Percentiles rank a stretch among this genome's conserved stretches.
These are phyloP conservation scores for Andrena fulva DNA, from an alignment of 2,888 invertebrate species.

Conservation along the genomic window DNA sequence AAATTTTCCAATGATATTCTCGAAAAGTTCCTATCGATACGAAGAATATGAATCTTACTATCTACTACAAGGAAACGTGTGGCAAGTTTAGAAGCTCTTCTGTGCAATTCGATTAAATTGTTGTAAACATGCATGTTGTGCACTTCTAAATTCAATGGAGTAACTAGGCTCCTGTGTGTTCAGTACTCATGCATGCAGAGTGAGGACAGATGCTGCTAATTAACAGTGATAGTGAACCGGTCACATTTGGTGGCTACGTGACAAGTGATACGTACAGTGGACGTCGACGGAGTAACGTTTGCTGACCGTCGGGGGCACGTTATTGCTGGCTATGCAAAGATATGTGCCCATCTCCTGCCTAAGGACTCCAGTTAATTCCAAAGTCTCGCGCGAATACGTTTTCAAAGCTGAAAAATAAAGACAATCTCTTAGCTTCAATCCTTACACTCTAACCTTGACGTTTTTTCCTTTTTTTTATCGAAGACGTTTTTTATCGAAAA, in stretches of 20 bases:
- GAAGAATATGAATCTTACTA: too few relatives aligned
- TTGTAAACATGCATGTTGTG: background rate
- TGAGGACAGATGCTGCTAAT: slow-evolving; percentile 35
- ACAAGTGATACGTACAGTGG: slow-evolving; percentile 85
- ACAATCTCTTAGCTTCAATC: background rate
- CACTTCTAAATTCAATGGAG: background rate
- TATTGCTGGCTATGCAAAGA: slow-evolving; percentile 94
- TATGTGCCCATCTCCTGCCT: slow-evolving; percentile 94
- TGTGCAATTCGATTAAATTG: background rate
- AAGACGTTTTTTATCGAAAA: too few relatives aligned
- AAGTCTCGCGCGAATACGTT: slow-evolving; percentile 89
- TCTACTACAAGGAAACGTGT: too few relatives aligned
- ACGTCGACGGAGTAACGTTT: slow-evolving; percentile 94
- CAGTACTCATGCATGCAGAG: slow-evolving; percentile 7
- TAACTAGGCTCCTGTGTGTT: background rate
- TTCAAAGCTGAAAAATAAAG: slow-evolving; percentile 83
- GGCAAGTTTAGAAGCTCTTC: background rate
- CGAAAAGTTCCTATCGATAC: too few relatives aligned
- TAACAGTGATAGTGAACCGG: slow-evolving; percentile 35
- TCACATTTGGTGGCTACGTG: slow-evolving; percentile 7
- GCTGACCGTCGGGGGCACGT: slow-evolving; percentile 93
- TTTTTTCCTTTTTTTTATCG: too few relatives aligned
- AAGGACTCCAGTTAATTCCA: slow-evolving; percentile 90
- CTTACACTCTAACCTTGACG: too few relatives aligned
- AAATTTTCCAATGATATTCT: too few relatives aligned